phyloP scores from a whole-genome alignment of 2,888 invertebrate genomes.

The Drosophila mayaguana region DNA sequence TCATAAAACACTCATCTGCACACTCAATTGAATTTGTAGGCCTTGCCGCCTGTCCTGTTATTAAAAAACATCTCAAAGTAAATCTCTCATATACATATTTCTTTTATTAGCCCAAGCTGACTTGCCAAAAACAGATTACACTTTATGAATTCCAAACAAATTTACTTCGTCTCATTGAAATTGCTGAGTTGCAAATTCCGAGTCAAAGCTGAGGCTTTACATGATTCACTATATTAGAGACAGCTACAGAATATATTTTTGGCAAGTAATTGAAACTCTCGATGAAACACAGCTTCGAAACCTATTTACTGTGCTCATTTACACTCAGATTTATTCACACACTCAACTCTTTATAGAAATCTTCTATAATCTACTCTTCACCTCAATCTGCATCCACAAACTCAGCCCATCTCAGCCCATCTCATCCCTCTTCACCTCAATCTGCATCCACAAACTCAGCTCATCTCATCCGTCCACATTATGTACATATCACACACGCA shows the following conservation, averaged over 20 bases:
- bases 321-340: not conserved
- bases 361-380: too few species aligned
- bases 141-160: constrained; percentile 13
- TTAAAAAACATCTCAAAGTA: constrained; percentile 37
- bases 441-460: not conserved
- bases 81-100: constrained; percentile 23
- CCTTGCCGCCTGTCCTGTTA: constrained; percentile 21
- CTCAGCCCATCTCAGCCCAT: not conserved
- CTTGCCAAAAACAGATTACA: constrained; percentile 30
- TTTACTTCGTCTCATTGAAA: constrained; percentile 28
- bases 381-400: not conserved
- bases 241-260: not conserved
- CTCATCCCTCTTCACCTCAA: not conserved
- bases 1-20: constrained; percentile 15
- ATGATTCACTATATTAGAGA: not conserved
- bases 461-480: not conserved
- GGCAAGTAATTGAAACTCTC: not conserved
- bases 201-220: not conserved
- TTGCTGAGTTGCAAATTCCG: constrained; percentile 47
- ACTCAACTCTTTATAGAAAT: too few species aligned
- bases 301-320: not conserved
- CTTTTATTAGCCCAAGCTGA: constrained; percentile 53
- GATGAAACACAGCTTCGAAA: too few species aligned
- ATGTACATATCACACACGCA: constrained; percentile 15
- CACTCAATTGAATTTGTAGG: constrained; percentile 54